phyloP scores from a whole-genome alignment of 1,140 invertebrate species.

The Oedothorax gibbosus region DNA sequence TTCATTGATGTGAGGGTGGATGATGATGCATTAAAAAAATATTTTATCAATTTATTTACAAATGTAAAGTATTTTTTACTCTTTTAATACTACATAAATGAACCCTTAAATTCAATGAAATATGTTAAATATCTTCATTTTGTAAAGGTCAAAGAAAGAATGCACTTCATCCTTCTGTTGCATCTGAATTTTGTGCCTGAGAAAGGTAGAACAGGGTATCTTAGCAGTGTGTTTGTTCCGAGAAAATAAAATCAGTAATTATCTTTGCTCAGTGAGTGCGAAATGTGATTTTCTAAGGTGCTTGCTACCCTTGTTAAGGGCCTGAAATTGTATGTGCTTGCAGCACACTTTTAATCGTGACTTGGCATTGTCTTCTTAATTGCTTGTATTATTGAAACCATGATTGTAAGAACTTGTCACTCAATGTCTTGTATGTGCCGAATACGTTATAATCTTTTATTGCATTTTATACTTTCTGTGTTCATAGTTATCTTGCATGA shows the following conservation, averaged over 20 bases:
- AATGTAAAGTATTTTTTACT: no score
- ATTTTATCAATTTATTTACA: no score
- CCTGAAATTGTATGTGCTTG: slow-evolving; percentile 48
- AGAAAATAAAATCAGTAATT: slow-evolving; percentile 24
- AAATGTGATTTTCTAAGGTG: slow-evolving; percentile 58
- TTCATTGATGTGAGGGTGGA: no score
- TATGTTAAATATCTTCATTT: no score
- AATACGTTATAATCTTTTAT: slow-evolving; percentile 56
- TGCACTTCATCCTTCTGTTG: neutral
- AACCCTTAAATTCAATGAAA: no score
- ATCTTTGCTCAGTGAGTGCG: slow-evolving; percentile 42
- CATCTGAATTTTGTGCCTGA: neutral
- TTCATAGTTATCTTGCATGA: slow-evolving; percentile 59
- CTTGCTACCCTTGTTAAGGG: slow-evolving; percentile 57
- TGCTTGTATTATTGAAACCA: slow-evolving; percentile 49
- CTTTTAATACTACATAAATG: no score
- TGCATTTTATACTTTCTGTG: slow-evolving; percentile 58
- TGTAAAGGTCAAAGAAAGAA: no score
- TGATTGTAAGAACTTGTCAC: slow-evolving; percentile 52
- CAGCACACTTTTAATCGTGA: slow-evolving; percentile 51
- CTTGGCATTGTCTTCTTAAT: slow-evolving; percentile 31
- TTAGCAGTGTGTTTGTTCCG: slow-evolving; percentile 54
- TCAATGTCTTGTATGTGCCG: slow-evolving; percentile 47
- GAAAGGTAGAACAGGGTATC: slow-evolving; percentile 53
- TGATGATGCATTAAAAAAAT: no score